These are phyloP conservation scores for Bimastos eiseni DNA, from an alignment of 2,888 invertebrate species.

Conservation along the genomic window DNA sequence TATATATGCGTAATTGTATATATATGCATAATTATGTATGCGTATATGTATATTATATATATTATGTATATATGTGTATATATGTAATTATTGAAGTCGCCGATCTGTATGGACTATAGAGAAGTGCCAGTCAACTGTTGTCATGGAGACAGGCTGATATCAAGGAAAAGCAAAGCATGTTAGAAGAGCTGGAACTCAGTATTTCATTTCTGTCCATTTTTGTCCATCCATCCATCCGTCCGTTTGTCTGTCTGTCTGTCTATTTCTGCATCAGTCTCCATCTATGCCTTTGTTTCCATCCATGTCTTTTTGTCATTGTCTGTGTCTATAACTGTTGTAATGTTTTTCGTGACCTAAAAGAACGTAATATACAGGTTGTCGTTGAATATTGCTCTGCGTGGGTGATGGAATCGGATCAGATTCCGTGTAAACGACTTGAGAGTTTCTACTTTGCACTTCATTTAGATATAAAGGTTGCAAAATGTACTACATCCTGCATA, in stretches of 20 bases:
- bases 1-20: no score
- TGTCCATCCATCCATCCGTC: background rate
- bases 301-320: background rate
- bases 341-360: background rate
- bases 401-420: background rate
- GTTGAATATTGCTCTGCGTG: background rate
- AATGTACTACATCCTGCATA: background rate
- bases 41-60: no score
- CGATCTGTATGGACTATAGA: background rate
- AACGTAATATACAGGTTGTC: background rate
- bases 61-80: background rate
- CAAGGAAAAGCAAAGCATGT: slow-evolving; percentile 4
- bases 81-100: background rate
- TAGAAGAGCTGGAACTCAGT: background rate
- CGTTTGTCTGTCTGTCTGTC: background rate
- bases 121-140: background rate
- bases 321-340: no score
- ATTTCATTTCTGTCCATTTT: background rate
- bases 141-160: background rate
- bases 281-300: background rate
- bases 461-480: background rate
- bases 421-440: background rate
- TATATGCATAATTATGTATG: no score
- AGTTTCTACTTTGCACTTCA: background rate
- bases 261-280: background rate